Evolutionary conservation across 2,888 invertebrate species (phyloP).

Genomic region (Melanargia galathea): DNA sequence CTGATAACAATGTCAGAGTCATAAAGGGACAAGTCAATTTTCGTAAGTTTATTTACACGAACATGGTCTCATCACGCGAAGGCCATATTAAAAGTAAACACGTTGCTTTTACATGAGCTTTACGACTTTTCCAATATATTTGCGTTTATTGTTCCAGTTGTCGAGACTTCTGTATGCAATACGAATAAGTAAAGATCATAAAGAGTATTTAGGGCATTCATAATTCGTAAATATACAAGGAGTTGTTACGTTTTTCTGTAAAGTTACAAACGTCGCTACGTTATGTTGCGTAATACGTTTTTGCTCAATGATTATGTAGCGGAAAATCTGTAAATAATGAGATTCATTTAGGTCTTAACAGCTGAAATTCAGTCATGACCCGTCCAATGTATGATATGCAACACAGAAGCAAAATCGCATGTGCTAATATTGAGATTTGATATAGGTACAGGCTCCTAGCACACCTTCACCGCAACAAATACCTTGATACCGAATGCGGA

Average conservation of each 20-base stretch:
- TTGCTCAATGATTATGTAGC: too few species aligned
- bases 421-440: too few species aligned
- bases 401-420: too few species aligned
- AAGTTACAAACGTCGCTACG: background rate
- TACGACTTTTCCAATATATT: conserved; percentile 24
- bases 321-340: too few species aligned
- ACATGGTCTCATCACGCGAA: conserved; percentile 46
- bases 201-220: background rate
- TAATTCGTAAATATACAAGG: too few species aligned
- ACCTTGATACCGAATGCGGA: too few species aligned
- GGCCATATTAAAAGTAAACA: conserved; percentile 30
- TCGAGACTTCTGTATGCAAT: conserved; percentile 5
- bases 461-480: too few species aligned
- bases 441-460: too few species aligned
- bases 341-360: too few species aligned
- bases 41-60: conserved; percentile 48
- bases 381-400: too few species aligned
- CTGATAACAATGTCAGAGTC: conserved; percentile 7
- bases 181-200: background rate
- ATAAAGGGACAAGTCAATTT: conserved; percentile 39
- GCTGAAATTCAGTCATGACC: too few species aligned
- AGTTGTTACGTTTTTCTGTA: background rate
- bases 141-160: conserved; percentile 18
- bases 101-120: conserved; percentile 26
- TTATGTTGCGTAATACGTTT: too few species aligned